These are phyloP conservation scores for Panthera leo DNA, from an alignment of 2,113 vertebrate species.

Conservation along the genomic window DNA sequence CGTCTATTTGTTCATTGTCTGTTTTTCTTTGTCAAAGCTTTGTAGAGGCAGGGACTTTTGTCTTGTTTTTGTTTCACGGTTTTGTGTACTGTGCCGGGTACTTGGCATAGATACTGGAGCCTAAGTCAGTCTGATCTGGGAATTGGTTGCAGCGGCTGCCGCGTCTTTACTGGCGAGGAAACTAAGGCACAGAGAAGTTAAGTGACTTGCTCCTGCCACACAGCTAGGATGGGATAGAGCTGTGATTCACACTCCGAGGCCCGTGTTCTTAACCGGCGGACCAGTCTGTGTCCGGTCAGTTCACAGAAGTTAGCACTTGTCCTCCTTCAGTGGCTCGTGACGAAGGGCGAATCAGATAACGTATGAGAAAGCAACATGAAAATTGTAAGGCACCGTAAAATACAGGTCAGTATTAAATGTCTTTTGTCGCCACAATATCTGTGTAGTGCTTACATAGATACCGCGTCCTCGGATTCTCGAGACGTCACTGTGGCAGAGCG, in stretches of 20 bases:
- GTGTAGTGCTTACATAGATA: not conserved
- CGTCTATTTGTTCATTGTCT: not conserved
- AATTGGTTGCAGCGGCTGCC: not conserved
- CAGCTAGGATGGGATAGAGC: not conserved
- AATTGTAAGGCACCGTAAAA: not conserved
- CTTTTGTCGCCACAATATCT: not conserved
- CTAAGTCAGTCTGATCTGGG: not conserved
- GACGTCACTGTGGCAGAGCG: not conserved
- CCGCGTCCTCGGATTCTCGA: not conserved
- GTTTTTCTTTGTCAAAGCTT: not conserved
- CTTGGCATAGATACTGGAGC: not conserved
- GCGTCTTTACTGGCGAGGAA: not conserved
- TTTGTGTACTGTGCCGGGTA: not conserved
- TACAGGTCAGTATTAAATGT: not conserved
- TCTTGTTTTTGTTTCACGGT: not conserved
- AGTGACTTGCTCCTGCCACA: not conserved
- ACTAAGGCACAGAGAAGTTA: not conserved
- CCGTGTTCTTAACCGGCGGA: not conserved
- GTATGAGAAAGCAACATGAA: not conserved
- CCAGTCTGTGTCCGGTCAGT: not conserved
- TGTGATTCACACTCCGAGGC: not conserved
- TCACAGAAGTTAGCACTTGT: not conserved
- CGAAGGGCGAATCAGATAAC: not conserved
- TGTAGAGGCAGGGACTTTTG: not conserved
- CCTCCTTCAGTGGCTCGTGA: not conserved